Percentiles rank a stretch among this genome's conserved stretches.
phyloP scores from a whole-genome alignment of 64 coral and sea anemone species.

The Montipora cactus region DNA sequence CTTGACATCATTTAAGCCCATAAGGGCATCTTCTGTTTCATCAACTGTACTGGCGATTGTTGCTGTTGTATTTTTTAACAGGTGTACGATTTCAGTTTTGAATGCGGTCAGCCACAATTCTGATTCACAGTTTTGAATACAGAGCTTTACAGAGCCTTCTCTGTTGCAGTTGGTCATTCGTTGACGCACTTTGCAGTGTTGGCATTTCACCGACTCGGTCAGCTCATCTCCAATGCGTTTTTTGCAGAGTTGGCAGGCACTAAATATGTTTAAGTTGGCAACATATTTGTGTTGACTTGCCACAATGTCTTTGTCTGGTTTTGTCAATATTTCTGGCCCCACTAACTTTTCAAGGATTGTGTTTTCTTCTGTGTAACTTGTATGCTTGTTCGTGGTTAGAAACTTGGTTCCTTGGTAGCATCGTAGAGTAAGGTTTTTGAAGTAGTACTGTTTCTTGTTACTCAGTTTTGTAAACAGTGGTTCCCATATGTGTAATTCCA shows the following conservation, averaged over 20 bases:
- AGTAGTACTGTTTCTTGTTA: constrained; percentile 7
- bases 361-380: constrained; percentile 35
- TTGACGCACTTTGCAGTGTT: constrained; percentile 50
- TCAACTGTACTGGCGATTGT: constrained; percentile 21
- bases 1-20: constrained; percentile 20
- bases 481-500: constrained; percentile 41
- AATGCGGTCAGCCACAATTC: constrained; percentile 59
- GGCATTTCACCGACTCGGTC: constrained; percentile 37
- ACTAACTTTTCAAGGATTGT: constrained; percentile 41
- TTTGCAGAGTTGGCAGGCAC: constrained; percentile 47
- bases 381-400: constrained; percentile 35
- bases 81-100: constrained; percentile 27
- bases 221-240: constrained; percentile 2
- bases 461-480: constrained; percentile 22
- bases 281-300: constrained; percentile 35
- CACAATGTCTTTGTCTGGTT: neutral
- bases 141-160: constrained; percentile 33
- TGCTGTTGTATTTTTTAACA: constrained; percentile 13
- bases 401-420: constrained; percentile 41
- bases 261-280: constrained; percentile 36
- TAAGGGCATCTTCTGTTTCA: constrained; percentile 42
- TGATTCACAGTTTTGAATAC: constrained; percentile 24
- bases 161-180: constrained; percentile 24
- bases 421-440: constrained; percentile 54
- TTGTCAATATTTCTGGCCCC: constrained; percentile 43